Evolutionary conservation across 2,888 invertebrate genomes (phyloP).

Genomic region (Stegophylla sp.): DNA sequence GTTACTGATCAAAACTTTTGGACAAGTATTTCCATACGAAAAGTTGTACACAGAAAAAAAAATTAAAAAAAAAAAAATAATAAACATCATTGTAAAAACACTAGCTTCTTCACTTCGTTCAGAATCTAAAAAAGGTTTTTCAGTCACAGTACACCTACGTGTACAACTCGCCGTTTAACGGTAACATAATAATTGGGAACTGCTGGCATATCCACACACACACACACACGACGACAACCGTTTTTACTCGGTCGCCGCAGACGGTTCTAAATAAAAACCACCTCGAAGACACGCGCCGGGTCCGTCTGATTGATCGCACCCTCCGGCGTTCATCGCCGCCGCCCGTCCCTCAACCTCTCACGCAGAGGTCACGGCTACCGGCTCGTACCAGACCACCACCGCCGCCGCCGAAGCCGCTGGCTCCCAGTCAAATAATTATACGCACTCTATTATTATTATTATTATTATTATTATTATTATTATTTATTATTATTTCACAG

Average conservation of each 20-base stretch:
- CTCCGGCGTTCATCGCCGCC: not conserved
- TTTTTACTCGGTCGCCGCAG: constrained; percentile 34
- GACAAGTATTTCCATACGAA: no score
- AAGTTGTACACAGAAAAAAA: no score
- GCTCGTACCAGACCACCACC: not conserved
- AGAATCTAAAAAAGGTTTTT: no score
- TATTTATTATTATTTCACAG: not conserved
- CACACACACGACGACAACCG: not conserved
- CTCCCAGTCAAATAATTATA: constrained; percentile 40
- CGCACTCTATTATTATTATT: constrained; percentile 24
- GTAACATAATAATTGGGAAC: no score
- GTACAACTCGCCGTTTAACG: no score
- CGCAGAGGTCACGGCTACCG: constrained; percentile 28
- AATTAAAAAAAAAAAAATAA: no score
- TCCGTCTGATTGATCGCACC: constrained; percentile 42
- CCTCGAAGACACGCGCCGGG: not conserved
- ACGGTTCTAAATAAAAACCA: constrained; percentile 46
- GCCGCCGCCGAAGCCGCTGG: constrained; percentile 14
- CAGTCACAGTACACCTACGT: no score
- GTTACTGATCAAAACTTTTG: no score
- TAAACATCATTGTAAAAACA: no score
- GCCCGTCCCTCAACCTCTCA: not conserved
- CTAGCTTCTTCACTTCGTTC: no score
- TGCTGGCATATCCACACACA: no score
- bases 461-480: constrained; percentile 34